Evolutionary conservation across 2,888 invertebrate genomes (phyloP).

Genomic region (Parthenolecanium corni): DNA sequence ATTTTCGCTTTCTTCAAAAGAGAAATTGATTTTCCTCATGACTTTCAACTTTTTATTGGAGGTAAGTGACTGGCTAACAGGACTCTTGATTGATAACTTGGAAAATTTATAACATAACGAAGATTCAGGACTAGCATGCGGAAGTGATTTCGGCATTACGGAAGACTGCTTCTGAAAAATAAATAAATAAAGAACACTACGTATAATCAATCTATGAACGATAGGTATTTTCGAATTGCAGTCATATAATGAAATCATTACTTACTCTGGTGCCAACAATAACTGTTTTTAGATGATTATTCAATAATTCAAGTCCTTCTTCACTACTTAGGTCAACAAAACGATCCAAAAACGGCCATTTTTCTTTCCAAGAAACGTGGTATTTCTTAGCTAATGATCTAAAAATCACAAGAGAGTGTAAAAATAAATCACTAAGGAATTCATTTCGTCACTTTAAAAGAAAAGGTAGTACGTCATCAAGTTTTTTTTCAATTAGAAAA

Average conservation of each 20-base stretch:
- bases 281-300: conserved; percentile 55
- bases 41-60: no score
- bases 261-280: conserved; percentile 43
- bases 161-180: no score
- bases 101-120: conserved; percentile 47
- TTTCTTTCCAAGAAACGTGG: conserved; percentile 74
- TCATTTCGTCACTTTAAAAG: not conserved
- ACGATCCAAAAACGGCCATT: conserved; percentile 79
- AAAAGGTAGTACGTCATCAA: not conserved
- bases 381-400: conserved; percentile 58
- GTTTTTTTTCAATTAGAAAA: no score
- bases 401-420: conserved; percentile 30
- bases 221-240: not conserved
- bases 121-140: conserved; percentile 44
- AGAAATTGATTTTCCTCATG: no score
- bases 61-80: not conserved
- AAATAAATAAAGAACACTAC: not conserved
- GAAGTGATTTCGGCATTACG: not conserved
- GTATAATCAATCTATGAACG: no score
- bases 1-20: no score
- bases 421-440: not conserved
- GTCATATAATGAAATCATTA: not conserved
- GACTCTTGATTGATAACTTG: conserved; percentile 9
- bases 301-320: conserved; percentile 62
- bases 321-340: conserved; percentile 64